phyloP scores from a whole-genome alignment of 1,140 invertebrate species.

The Zaprionus davidi region DNA sequence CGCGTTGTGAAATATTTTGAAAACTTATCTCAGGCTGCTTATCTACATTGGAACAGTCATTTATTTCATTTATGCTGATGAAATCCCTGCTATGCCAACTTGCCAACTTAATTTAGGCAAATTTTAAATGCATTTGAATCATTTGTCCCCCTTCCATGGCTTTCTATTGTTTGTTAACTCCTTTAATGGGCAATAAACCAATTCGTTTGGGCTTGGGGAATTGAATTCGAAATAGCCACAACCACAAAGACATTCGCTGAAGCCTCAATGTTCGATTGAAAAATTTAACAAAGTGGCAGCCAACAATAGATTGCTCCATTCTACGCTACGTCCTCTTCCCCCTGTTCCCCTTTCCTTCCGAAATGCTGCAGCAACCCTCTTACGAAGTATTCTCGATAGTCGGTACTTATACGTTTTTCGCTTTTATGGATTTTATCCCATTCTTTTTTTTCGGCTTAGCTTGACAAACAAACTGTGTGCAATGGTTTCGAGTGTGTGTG shows the following conservation, averaged over 20 bases:
- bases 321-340: background rate
- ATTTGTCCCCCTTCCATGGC: background rate
- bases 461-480: constrained; percentile 45
- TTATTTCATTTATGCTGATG: background rate
- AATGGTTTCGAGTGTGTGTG: constrained; percentile 16
- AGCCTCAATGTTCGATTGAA: constrained; percentile 47
- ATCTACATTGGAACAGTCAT: background rate
- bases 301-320: constrained; percentile 53
- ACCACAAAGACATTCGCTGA: constrained; percentile 40
- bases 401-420: constrained; percentile 42
- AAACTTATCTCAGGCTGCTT: constrained; percentile 8
- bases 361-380: background rate
- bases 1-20: constrained; percentile 24
- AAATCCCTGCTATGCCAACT: background rate
- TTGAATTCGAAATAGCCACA: constrained; percentile 35
- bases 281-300: constrained; percentile 61
- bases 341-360: background rate
- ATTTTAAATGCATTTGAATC: constrained; percentile 8
- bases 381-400: constrained; percentile 22
- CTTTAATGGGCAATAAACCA: constrained; percentile 17
- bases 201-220: constrained; percentile 16
- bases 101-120: background rate
- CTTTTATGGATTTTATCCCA: constrained; percentile 55
- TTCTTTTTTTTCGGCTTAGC: constrained; percentile 31
- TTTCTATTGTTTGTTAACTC: constrained; percentile 2